phyloP scores from a whole-genome alignment of 2,797 vertebrate species.

The Columba guinea region DNA sequence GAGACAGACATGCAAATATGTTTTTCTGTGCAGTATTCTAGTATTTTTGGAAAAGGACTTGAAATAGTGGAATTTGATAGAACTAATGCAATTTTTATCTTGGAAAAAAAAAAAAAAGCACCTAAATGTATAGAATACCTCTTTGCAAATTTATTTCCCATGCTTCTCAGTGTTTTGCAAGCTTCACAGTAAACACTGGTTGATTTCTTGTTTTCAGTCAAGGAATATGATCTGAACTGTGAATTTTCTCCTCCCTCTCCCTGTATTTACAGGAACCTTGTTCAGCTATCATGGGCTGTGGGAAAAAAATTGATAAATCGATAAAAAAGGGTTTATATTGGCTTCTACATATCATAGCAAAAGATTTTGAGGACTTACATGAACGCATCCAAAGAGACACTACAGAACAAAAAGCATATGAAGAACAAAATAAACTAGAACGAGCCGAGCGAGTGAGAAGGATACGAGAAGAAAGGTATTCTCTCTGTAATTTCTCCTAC shows the following conservation, averaged over 20 bases:
- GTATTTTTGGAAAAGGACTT: not conserved
- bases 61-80: not conserved
- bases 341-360: slow-evolving; percentile 91
- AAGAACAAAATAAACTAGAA: slow-evolving; percentile 91
- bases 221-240: not conserved
- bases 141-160: not conserved
- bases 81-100: not conserved
- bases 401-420: slow-evolving; percentile 85
- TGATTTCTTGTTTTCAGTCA: not conserved
- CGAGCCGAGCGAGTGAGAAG: slow-evolving; percentile 86
- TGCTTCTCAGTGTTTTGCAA: not conserved
- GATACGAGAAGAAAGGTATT: slow-evolving; percentile 89
- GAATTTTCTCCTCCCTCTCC: not conserved
- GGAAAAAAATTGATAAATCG: slow-evolving; percentile 93
- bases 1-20: not conserved
- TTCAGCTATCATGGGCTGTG: slow-evolving; percentile 89
- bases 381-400: slow-evolving; percentile 94
- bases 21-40: not conserved
- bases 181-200: not conserved
- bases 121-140: not conserved
- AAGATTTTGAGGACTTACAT: slow-evolving; percentile 90
- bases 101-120: not conserved
- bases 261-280: slow-evolving; percentile 85
- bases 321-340: slow-evolving; percentile 93
- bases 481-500: not conserved